Evolutionary conservation across 2,888 invertebrate genomes (phyloP), one percentile per base, ranked within the genome.

Genomic region (Patella caerulea): DNA sequence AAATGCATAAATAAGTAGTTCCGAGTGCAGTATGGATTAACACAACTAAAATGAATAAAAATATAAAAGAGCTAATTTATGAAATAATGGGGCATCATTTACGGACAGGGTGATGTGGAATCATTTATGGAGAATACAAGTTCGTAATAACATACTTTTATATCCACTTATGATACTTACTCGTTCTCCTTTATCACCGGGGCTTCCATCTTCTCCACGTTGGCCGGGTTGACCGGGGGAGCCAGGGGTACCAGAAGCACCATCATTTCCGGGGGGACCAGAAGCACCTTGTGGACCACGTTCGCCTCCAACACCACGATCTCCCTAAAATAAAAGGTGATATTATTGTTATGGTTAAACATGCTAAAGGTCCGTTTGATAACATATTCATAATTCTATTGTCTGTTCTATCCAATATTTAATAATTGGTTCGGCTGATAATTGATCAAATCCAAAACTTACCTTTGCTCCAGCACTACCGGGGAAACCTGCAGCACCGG

Each of bases 1-100:
- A 94, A 75, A 94, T 93, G 53, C 9, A 45, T 45, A 7, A 9
- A 7, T 45, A 45, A 9, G 7, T 45, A 45, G 45, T 45, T 45
- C 45, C 9, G 7, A 45, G 45, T 45, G 1, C 9, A 45, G 45
- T 45, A 9, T 45, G 9, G 7, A 45, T 9, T 0, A 45, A 45
- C 45, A 45, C 45, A 45, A 45, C 1, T 45, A 9, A 45, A 9
- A 45, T 9, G 45, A 45, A 45, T 45, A 45, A 0, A 45, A 45
- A 45, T 45, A 45, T 45, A 45, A 9, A 45, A 12, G 29, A 14
- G 71, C 52, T 71, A 71, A 75, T 65, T 19, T 45, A 9, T 45
- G 9, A 45, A 45, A 45, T 45, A 45, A 45, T 45, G 45, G 45
- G 45, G 1, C 45, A 45, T 45, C 45, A 7, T 45, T 45, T 45